Percentiles rank a stretch among this genome's conserved stretches.
These are phyloP conservation scores for Zoroaster sp. DNA, from an alignment of 53 echinoderm and acorn worm genomes.

Conservation along the genomic window DNA sequence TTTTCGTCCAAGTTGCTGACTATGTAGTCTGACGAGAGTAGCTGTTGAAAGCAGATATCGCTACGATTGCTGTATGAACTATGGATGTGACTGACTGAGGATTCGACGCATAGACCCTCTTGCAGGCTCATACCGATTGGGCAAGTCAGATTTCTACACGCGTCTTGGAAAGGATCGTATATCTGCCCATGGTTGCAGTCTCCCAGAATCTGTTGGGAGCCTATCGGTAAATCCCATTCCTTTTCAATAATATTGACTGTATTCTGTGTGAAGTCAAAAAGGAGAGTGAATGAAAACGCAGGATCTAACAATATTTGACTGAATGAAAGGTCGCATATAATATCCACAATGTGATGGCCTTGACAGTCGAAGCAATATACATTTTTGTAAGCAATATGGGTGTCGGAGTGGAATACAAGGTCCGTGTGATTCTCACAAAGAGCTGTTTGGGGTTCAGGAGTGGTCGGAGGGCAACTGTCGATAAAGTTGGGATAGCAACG, in stretches of 20 bases:
- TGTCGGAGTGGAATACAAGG: not conserved
- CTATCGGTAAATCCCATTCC: no score
- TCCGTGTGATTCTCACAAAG: not conserved
- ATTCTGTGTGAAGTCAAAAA: not conserved
- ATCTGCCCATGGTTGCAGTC: not conserved
- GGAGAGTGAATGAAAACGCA: not conserved
- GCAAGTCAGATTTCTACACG: not conserved
- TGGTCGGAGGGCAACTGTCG: not conserved
- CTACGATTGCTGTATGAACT: not conserved
- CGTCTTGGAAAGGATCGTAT: not conserved
- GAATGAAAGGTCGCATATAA: not conserved
- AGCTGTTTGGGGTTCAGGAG: no score
- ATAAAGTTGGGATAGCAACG: not conserved
- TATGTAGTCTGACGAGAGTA: not conserved
- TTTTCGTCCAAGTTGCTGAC: not conserved
- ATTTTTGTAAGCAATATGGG: not conserved
- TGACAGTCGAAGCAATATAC: slow-evolving; percentile 32
- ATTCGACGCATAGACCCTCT: not conserved
- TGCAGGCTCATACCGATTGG: not conserved
- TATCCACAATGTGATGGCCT: no score
- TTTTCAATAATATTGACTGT: not conserved
- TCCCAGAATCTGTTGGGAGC: not conserved
- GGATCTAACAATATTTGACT: not conserved
- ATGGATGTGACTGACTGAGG: not conserved
- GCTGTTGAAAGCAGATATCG: not conserved